Evolutionary conservation across 2,113 vertebrate species (phyloP), one percentile per base, ranked within the genome.

Genomic region (Rattus rattus): DNA sequence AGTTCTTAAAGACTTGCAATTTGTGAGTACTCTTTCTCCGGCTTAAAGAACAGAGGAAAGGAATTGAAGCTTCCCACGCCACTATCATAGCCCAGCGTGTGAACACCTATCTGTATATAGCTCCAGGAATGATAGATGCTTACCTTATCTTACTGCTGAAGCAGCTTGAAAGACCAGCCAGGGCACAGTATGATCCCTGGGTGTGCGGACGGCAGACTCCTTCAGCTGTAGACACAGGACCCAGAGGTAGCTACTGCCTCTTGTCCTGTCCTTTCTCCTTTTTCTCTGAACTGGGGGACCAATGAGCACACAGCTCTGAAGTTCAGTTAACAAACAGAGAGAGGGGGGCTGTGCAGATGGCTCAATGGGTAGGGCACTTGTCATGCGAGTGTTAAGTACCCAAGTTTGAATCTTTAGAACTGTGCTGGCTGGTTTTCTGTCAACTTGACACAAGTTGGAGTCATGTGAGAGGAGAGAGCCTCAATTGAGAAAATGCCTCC

Each of bases 111-210:
- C 69, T 6, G 0, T 10, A 77, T 36, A 30, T 22, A 19, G 19
- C 9, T 17, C 30, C 9, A 1, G 19, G 26, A 81, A 20, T 39
- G 36, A 1, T 11, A 10, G 43, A 56, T 39, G 52, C 63, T 28
- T 47, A 56, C 4, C 4, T 1, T 26, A 7, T 69, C 49, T 80
- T 36, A 22, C 33, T 28, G 70, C 59, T 20, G 30, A 92, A 24
- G n/a, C 1, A n/a, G 67, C 52, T 63, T 43, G 16, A 19, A 12
- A 17, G 30, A 72, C 28, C 0, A 0, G n/a, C 80, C 49, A 56
- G 16, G 28, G 3, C 59, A 54, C 26, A 10, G 8, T 4, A 11
- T 0, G 4, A 76, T 11, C 5, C 56, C 1, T 1, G 1, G 19
- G 36, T 1, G 33, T 14, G 14, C 72, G 0, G 16, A 36, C 4